phyloP scores from a whole-genome alignment of 2,888 invertebrate genomes.

The Dendrolimus pini region DNA sequence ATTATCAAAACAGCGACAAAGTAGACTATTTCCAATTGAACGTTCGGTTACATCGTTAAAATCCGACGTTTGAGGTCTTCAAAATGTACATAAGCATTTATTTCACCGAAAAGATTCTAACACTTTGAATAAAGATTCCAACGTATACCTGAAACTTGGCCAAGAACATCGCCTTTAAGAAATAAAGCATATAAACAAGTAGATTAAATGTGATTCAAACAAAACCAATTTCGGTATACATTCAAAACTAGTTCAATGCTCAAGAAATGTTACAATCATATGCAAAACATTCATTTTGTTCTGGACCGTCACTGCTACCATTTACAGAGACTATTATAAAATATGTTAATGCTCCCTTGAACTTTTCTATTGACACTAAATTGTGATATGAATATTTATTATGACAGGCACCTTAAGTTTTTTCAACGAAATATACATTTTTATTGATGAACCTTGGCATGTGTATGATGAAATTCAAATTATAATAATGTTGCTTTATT shows the following conservation, averaged over 20 bases:
- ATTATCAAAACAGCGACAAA: too few relatives aligned
- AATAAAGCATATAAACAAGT: background rate
- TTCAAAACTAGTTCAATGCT: background rate
- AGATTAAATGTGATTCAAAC: background rate
- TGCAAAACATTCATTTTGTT: background rate
- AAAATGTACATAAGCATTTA: too few relatives aligned
- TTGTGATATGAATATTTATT: constrained; percentile 23
- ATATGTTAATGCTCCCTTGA: constrained; percentile 29
- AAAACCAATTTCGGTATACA: constrained; percentile 2
- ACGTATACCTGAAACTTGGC: too few relatives aligned
- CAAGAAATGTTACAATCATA: background rate
- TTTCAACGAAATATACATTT: background rate
- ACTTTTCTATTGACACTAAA: constrained; percentile 28
- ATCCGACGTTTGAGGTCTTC: too few relatives aligned
- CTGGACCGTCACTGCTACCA: background rate
- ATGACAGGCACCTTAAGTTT: constrained; percentile 16
- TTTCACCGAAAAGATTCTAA: too few relatives aligned
- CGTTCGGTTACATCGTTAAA: too few relatives aligned
- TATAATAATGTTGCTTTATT: background rate
- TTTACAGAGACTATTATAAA: constrained; percentile 11
- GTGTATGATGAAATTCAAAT: constrained; percentile 9
- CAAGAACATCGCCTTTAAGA: too few relatives aligned
- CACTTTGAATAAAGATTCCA: too few relatives aligned
- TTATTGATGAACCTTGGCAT: constrained; percentile 7
- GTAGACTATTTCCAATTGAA: too few relatives aligned